Evolutionary conservation across 2,888 invertebrate species (phyloP), one percentile per base, ranked within the genome.

Genomic region (Drosophila siamana): DNA sequence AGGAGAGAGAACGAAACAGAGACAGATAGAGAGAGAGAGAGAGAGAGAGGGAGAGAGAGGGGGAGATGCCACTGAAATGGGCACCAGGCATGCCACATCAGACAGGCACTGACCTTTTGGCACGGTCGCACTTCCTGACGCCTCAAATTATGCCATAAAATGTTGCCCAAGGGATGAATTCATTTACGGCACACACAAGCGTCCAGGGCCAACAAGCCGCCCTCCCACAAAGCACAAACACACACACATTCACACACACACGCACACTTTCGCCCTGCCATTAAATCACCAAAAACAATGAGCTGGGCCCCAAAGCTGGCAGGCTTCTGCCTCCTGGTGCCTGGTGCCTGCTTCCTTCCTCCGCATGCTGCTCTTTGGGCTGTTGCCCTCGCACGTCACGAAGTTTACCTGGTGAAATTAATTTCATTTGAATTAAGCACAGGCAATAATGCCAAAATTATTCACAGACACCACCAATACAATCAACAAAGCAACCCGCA

Each of bases 281-380:
- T 89, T 87, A 83, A 83, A 83, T 83, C 89, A 83, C 86, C 83
- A 81, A 87, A 89, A 89, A 83, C 83, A 83, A 83, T 83, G 89
- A 89, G 82, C 78, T 71, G 63, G 46, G 65, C 63, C 64, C 56
- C 44, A 36, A 36, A 46, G 61, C 61, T 55, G 56, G 43, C 26
- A 26, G 24, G 16, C 26, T 13, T n/a, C 2, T 54, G 48, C 52
- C 46, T 24, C 51, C 52, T 51, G 16, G 48, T 9, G 15, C 61
- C 40, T 48, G 19, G 69, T 9, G 15, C 61, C 40, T 48, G 19
- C 62, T 40, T 16, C 16, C 43, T 66, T 28, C 13, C 40, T 51
- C 13, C 16, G 52, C 9, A 11, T 33, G n/a, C 43, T 59, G 59
- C 40, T 40, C 19, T 28, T 41, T 5, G 15, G 22, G 43, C 57